A percentile compares a stretch with the other conserved stretches of the same genome.
phyloP scores from a whole-genome alignment of 2,113 vertebrate genomes.

The Pampusana beccarii region DNA sequence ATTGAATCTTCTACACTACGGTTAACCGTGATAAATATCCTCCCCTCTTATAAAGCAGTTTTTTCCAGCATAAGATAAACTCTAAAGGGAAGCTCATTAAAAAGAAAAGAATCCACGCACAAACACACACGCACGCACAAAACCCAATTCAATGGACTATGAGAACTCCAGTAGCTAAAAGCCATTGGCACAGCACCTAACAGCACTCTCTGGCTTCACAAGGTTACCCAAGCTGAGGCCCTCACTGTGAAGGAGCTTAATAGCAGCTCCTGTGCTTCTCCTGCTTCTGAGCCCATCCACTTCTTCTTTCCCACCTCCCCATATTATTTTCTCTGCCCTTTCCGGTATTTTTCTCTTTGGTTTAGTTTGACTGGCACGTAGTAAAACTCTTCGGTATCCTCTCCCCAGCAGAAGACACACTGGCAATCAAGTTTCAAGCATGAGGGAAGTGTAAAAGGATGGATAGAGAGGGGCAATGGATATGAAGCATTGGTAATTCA shows the following conservation, averaged over 20 bases:
- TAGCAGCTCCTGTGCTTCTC: background rate
- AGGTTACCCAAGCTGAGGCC: background rate
- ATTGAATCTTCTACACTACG: background rate
- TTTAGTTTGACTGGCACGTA: background rate
- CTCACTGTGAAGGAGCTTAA: background rate
- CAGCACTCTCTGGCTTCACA: background rate
- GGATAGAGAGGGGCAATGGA: background rate
- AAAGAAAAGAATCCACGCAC: background rate
- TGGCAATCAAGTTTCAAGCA: background rate
- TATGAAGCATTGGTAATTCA: background rate
- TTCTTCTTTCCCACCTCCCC: background rate
- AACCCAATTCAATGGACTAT: background rate
- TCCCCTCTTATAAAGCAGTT: background rate
- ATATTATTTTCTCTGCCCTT: background rate
- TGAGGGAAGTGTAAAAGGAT: rapidly evolving
- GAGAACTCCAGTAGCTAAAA: background rate
- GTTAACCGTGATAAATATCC: background rate
- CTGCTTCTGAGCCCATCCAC: background rate
- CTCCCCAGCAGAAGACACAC: background rate
- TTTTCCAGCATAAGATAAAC: background rate
- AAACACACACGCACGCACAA: no score
- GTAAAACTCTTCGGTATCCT: background rate
- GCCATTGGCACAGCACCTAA: background rate
- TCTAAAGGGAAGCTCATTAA: background rate
- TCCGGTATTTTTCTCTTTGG: background rate